A percentile compares a stretch with the other conserved stretches of the same genome.
phyloP scores from a whole-genome alignment of 2,888 invertebrate genomes.

The Amblyjoppa proteus region DNA sequence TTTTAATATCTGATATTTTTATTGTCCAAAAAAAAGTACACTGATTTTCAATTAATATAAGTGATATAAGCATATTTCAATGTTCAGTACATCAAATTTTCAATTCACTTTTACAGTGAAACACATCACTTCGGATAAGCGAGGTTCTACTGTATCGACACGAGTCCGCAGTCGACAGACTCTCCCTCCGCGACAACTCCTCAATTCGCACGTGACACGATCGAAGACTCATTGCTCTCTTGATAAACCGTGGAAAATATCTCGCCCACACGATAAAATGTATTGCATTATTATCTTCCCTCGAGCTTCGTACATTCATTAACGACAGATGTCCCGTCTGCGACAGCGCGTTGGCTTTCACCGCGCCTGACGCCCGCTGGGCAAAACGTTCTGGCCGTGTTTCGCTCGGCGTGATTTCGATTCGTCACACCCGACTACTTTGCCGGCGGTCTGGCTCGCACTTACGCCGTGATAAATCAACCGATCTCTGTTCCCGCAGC shows the following conservation, averaged over 20 bases:
- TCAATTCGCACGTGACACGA: background rate
- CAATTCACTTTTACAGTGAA: no score
- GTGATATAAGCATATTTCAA: no score
- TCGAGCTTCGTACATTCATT: constrained; percentile 60
- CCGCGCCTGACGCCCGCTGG: background rate
- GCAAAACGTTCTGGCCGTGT: constrained; percentile 51
- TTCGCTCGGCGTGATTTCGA: constrained; percentile 67
- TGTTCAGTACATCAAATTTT: no score
- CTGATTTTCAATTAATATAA: no score
- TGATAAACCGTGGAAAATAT: constrained; percentile 27
- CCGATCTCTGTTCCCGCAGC: constrained; percentile 37
- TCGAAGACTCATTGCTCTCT: background rate
- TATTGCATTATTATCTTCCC: constrained; percentile 14
- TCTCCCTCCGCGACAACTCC: background rate
- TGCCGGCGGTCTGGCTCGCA: constrained; percentile 65
- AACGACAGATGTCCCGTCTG: constrained; percentile 56
- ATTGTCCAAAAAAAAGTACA: no score
- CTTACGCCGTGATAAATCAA: constrained; percentile 71
- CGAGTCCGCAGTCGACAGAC: background rate
- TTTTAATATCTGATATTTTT: no score
- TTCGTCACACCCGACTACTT: constrained; percentile 69
- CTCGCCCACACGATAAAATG: constrained; percentile 6
- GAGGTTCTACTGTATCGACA: background rate
- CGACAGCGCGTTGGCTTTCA: constrained; percentile 18
- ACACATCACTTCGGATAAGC: no score